Conservation (phyloP, 1,140 invertebrate genomes). For the Drosophila sulfurigaster region DNA sequence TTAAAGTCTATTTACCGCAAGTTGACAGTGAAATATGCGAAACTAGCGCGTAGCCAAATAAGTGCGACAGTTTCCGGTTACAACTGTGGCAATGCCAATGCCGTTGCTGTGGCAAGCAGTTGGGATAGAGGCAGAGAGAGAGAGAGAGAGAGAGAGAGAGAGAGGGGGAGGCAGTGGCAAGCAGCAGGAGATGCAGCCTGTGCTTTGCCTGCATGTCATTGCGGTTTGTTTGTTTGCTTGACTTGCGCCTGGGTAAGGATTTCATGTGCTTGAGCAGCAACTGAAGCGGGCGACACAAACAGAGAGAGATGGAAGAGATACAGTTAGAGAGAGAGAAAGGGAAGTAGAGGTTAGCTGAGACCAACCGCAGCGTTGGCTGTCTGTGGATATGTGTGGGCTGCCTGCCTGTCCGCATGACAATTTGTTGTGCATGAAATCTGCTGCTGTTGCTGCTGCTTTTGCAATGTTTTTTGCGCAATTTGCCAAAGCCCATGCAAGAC, state of each 20-base stretch:
- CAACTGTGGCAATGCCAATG: conserved; percentile 79
- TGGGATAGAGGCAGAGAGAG: neutral
- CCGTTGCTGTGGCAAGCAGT: neutral
- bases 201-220: conserved; percentile 75
- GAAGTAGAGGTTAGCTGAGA: conserved; percentile 33
- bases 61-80: conserved; percentile 83
- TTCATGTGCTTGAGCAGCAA: conserved; percentile 78
- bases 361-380: conserved; percentile 70
- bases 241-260: conserved; percentile 81
- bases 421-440: conserved; percentile 81
- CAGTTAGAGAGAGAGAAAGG: neutral
- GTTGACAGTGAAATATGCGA: conserved; percentile 83
- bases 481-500: conserved; percentile 77
- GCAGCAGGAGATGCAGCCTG: conserved; percentile 64
- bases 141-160: neutral
- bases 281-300: conserved; percentile 19
- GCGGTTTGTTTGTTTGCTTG: conserved; percentile 83
- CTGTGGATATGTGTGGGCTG: conserved; percentile 50
- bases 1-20: conserved; percentile 83
- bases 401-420: conserved; percentile 81
- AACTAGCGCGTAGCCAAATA: conserved; percentile 83
- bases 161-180: neutral
- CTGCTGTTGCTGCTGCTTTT: conserved; percentile 47
- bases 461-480: conserved; percentile 81
- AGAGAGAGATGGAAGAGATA: conserved; percentile 1